A percentile compares a stretch with the other conserved stretches of the same genome.
Conservation (phyloP, 2,113 vertebrate species). For the Sphaerodactylus townsendi region DNA sequence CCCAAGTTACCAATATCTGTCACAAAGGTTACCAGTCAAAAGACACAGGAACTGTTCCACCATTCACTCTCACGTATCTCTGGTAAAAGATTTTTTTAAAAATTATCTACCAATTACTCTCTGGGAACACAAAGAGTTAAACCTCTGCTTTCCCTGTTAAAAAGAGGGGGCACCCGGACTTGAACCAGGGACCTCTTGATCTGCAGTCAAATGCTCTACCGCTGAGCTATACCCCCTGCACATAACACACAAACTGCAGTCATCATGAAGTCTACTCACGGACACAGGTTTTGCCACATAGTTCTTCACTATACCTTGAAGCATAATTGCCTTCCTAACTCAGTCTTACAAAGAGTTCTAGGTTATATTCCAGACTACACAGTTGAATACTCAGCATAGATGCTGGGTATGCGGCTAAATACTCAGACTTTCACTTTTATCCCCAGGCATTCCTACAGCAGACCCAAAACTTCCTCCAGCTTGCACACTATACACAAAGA, state of each 20-base stretch:
- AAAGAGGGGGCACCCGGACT: conserved; percentile 9
- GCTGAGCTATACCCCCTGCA: conserved; percentile 9
- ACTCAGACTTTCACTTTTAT: too few species aligned
- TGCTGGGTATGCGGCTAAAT: too few species aligned
- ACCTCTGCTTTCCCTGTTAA: neutral
- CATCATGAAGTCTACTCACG: neutral
- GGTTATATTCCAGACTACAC: neutral
- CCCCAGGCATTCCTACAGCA: too few species aligned
- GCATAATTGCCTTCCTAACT: neutral
- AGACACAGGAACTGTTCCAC: neutral
- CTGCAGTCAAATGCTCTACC: conserved; percentile 23
- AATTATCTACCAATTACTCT: too few species aligned
- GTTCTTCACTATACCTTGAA: neutral
- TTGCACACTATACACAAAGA: neutral
- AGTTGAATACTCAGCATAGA: neutral
- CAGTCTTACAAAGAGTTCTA: neutral
- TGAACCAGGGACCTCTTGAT: conserved; percentile 21
- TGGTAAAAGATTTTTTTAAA: neutral
- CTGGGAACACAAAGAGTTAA: neutral
- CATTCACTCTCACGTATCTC: neutral
- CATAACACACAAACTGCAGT: neutral
- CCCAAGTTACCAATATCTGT: neutral
- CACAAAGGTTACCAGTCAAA: neutral
- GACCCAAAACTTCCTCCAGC: neutral
- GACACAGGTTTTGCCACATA: neutral